phyloP scores from a whole-genome alignment of 2,797 vertebrate genomes.

The Pangasius larnaudii region DNA sequence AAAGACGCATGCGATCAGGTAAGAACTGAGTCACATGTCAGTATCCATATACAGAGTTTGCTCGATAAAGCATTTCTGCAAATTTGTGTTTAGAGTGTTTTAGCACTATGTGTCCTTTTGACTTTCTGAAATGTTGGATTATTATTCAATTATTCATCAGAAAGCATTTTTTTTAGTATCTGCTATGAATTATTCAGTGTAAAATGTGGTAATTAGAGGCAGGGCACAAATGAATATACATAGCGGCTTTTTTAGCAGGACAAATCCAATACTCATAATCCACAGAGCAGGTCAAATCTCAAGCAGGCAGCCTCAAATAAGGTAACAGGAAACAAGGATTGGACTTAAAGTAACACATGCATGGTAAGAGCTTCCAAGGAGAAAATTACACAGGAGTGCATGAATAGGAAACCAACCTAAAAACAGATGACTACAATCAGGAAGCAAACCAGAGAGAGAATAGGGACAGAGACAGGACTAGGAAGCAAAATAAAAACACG shows the following conservation, averaged over 20 bases:
- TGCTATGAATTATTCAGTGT: not conserved
- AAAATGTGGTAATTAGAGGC: not conserved
- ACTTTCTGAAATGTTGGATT: not conserved
- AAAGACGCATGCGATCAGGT: slow-evolving; percentile 96
- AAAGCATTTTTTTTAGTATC: not conserved
- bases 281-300: not conserved
- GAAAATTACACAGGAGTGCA: not conserved
- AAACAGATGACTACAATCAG: not conserved
- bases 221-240: not conserved
- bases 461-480: not conserved
- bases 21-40: slow-evolving; percentile 50
- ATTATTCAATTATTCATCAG: not conserved
- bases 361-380: not conserved
- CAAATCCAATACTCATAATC: not conserved
- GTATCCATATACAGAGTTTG: not conserved
- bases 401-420: not conserved
- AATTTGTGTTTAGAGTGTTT: not conserved
- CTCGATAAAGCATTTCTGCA: not conserved
- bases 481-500: not conserved
- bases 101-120: not conserved
- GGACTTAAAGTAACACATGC: not conserved
- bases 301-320: not conserved
- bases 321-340: not conserved
- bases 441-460: not conserved
- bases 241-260: not conserved